Evolutionary conservation across 1,140 invertebrate genomes (phyloP).

Genomic region (Rhynchophorus ferrugineus): DNA sequence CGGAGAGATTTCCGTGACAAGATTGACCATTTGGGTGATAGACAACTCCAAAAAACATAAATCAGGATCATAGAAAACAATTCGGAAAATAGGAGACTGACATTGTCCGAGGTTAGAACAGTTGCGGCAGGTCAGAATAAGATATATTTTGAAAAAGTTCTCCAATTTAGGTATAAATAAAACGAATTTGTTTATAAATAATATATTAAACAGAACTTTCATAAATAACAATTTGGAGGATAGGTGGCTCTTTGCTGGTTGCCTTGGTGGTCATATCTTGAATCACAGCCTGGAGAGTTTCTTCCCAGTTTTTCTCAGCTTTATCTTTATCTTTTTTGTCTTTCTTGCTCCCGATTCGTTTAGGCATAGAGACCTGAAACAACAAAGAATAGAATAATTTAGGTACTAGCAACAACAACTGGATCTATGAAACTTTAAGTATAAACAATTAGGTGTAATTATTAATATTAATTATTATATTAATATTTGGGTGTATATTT

Average conservation of each 20-base stretch:
- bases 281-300: slow-evolving; percentile 64
- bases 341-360: slow-evolving; percentile 33
- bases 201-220: slow-evolving; percentile 62
- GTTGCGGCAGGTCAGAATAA: too few species aligned
- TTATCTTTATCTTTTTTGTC: slow-evolving; percentile 40
- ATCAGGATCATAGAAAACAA: too few species aligned
- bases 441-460: background rate
- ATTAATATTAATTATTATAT: too few species aligned
- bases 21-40: too few species aligned
- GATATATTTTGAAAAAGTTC: background rate
- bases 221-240: slow-evolving; percentile 79
- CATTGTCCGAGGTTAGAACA: too few species aligned
- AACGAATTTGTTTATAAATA: background rate
- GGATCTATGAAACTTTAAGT: background rate
- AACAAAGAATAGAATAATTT: slow-evolving; percentile 1
- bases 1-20: too few species aligned
- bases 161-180: background rate
- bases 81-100: too few species aligned
- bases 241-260: slow-evolving; percentile 46
- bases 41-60: too few species aligned
- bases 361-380: slow-evolving; percentile 47
- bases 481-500: background rate
- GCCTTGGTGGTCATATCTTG: slow-evolving; percentile 55
- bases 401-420: background rate
- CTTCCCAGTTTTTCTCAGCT: slow-evolving; percentile 53